A percentile compares a stretch with the other conserved stretches of the same genome.
These are phyloP conservation scores for Torymus texanus DNA, from an alignment of 2,888 invertebrate species.

Conservation along the genomic window DNA sequence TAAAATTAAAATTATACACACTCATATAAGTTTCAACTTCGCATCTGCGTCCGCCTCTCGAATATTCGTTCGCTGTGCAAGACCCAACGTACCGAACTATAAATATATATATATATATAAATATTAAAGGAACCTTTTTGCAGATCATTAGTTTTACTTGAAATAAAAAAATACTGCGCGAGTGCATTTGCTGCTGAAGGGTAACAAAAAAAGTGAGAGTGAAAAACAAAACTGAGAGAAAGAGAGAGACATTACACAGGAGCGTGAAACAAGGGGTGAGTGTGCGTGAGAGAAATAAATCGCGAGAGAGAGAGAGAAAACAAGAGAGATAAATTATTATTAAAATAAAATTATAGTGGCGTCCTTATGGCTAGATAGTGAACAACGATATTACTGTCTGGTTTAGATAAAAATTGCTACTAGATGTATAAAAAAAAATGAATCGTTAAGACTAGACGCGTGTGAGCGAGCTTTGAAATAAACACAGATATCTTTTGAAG, in stretches of 20 bases:
- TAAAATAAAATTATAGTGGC: slow-evolving; percentile 54
- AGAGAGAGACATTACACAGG: slow-evolving; percentile 2
- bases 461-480: slow-evolving; percentile 56
- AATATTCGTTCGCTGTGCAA: slow-evolving; percentile 54
- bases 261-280: slow-evolving; percentile 20
- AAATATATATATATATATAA: neutral
- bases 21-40: slow-evolving; percentile 52
- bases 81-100: slow-evolving; percentile 45
- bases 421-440: slow-evolving; percentile 60
- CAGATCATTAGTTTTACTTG: slow-evolving; percentile 51
- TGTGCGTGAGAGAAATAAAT: slow-evolving; percentile 27
- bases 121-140: slow-evolving; percentile 30
- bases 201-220: slow-evolving; percentile 9
- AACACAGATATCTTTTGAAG: slow-evolving; percentile 57
- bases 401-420: slow-evolving; percentile 58
- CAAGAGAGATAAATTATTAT: slow-evolving; percentile 50
- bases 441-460: slow-evolving; percentile 57
- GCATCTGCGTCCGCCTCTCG: slow-evolving; percentile 56
- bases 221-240: slow-evolving; percentile 6
- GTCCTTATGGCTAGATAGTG: slow-evolving; percentile 58
- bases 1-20: slow-evolving; percentile 1
- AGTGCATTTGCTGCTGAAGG: slow-evolving; percentile 33
- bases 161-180: neutral
- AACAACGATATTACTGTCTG: slow-evolving; percentile 57
- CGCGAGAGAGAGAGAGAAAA: slow-evolving; percentile 30